Conservation (phyloP, 2,113 vertebrate species). For the Hystrix brachyura region DNA sequence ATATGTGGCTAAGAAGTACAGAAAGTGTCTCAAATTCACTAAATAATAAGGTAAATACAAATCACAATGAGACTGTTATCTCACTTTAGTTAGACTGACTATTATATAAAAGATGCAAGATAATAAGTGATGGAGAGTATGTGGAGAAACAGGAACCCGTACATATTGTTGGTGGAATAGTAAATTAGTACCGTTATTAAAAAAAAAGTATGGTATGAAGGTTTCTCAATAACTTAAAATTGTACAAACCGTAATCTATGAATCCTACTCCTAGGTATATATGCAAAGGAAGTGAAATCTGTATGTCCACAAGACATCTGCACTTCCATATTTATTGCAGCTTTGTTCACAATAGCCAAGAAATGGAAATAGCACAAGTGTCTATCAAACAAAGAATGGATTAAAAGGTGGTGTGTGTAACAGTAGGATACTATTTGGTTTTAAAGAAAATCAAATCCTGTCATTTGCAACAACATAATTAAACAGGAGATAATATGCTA, state of each 20-base stretch:
- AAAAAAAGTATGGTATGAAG: background rate
- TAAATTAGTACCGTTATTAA: background rate
- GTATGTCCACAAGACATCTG: background rate
- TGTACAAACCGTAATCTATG: background rate
- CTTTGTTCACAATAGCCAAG: background rate
- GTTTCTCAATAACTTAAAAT: background rate
- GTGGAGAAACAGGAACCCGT: no score
- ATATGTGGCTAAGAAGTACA: background rate
- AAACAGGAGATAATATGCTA: background rate
- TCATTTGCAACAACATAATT: background rate
- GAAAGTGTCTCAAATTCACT: background rate
- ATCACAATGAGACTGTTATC: background rate
- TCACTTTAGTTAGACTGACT: background rate
- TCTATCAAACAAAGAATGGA: background rate
- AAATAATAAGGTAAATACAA: background rate
- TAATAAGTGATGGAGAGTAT: background rate
- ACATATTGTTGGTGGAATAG: background rate
- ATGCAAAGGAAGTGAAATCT: background rate
- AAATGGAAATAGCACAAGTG: background rate
- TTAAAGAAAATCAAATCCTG: background rate
- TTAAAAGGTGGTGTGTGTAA: background rate
- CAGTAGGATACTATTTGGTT: background rate
- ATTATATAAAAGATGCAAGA: background rate
- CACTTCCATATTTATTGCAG: background rate
- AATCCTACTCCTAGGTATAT: background rate